Conservation (phyloP, 2,113 vertebrate genomes). For the Macquaria australasica region DNA sequence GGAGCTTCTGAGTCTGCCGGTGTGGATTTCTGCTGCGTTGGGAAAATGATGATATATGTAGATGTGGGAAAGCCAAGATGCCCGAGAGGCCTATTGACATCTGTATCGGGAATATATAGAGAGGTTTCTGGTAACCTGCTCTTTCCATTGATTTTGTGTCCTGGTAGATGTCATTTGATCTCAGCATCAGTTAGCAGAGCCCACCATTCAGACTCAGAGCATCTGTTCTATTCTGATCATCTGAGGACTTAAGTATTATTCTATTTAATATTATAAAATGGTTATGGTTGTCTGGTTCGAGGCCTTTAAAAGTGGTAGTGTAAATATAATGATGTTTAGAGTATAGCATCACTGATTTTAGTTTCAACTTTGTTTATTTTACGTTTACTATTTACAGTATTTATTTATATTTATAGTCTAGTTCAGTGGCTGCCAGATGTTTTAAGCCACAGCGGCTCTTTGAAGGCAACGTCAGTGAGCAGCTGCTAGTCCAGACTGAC, state of each 20-base stretch:
- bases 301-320: no score
- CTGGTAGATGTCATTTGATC: background rate
- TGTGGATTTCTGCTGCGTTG: slow-evolving; percentile 5
- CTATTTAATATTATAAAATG: background rate
- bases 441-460: no score
- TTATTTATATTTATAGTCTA: no score
- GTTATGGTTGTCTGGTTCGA: background rate
- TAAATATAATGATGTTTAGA: no score
- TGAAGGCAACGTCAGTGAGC: no score
- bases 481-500: no score
- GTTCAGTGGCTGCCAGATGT: no score
- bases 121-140: background rate
- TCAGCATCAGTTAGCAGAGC: background rate
- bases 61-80: background rate
- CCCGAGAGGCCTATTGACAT: background rate
- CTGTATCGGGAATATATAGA: background rate
- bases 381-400: no score
- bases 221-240: background rate
- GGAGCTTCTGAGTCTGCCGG: background rate
- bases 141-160: background rate
- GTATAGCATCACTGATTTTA: no score
- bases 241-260: background rate
- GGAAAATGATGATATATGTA: background rate
- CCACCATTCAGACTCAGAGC: background rate
- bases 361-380: no score